Evolutionary conservation across 1,140 invertebrate genomes (phyloP).

Genomic region (Drosophila grimshawi): DNA sequence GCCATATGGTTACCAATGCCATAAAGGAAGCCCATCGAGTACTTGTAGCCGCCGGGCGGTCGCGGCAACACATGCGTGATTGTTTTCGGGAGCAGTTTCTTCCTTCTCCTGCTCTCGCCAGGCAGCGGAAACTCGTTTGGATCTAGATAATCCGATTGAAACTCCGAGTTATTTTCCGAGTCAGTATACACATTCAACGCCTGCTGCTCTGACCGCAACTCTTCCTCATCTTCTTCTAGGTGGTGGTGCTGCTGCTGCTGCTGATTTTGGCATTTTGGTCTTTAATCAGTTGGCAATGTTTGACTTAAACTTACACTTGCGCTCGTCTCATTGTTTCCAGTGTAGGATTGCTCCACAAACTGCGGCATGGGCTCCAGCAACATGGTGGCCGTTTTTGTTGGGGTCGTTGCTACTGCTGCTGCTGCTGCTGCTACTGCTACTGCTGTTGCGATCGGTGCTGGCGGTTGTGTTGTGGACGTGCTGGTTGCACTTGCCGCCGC

Average conservation of each 20-base stretch:
- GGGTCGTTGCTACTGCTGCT: constrained; percentile 20
- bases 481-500: constrained; percentile 48
- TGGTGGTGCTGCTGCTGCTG: constrained; percentile 19
- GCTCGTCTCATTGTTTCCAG: constrained; percentile 9
- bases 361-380: constrained; percentile 32
- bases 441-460: constrained; percentile 35
- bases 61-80: constrained; percentile 51
- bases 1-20: constrained; percentile 61
- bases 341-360: constrained; percentile 13
- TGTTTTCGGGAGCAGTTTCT: constrained; percentile 32
- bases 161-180: constrained; percentile 18
- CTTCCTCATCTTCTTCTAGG: constrained; percentile 12
- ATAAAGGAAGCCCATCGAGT: constrained; percentile 71
- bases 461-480: constrained; percentile 32
- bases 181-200: constrained; percentile 1
- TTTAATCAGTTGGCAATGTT: not conserved
- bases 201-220: constrained; percentile 8
- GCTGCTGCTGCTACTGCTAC: constrained; percentile 35
- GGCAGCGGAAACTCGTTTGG: constrained; percentile 39
- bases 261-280: constrained; percentile 11
- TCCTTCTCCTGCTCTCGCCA: constrained; percentile 1
- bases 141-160: constrained; percentile 15
- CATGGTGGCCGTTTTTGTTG: constrained; percentile 11
- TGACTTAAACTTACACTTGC: constrained; percentile 17
- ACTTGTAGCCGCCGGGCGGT: constrained; percentile 71